These are phyloP conservation scores for Eciton burchellii DNA, from an alignment of 1,140 invertebrate genomes.

Conservation along the genomic window DNA sequence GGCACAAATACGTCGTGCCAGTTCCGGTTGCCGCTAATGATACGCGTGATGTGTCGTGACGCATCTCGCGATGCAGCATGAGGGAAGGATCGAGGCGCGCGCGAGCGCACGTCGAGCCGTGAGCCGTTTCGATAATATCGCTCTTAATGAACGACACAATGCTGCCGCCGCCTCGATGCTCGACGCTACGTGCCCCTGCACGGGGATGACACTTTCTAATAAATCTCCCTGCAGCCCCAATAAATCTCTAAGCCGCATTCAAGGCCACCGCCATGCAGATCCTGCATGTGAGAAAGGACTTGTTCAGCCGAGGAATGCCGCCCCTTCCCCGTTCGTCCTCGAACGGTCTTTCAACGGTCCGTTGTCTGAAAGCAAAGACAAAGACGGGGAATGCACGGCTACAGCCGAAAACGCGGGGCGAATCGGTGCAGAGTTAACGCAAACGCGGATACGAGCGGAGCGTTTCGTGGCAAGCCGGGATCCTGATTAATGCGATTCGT, in stretches of 20 bases:
- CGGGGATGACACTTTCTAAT: neutral
- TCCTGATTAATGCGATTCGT: conserved; percentile 77
- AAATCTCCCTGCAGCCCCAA: conserved; percentile 10
- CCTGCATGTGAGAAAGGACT: neutral
- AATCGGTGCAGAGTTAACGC: conserved; percentile 60
- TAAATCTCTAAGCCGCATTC: no score
- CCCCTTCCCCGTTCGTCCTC: no score
- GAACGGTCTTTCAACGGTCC: neutral
- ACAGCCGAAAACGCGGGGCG: conserved; percentile 66
- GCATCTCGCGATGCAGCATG: conserved; percentile 8
- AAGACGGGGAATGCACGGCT: neutral
- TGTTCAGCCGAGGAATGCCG: no score
- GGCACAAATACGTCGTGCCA: conserved; percentile 35
- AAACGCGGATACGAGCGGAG: conserved; percentile 63
- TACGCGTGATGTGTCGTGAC: conserved; percentile 28
- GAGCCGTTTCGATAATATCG: conserved; percentile 12
- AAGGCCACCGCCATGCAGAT: no score
- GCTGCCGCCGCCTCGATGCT: neutral
- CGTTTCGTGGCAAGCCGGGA: conserved; percentile 68
- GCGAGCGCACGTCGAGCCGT: neutral
- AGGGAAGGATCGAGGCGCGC: conserved; percentile 15
- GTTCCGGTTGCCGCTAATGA: conserved; percentile 39
- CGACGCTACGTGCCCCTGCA: no score
- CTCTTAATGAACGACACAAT: neutral
- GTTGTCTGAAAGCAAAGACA: neutral